phyloP scores from a whole-genome alignment of 2,797 vertebrate genomes.

The Chaetodon trifasciatus region DNA sequence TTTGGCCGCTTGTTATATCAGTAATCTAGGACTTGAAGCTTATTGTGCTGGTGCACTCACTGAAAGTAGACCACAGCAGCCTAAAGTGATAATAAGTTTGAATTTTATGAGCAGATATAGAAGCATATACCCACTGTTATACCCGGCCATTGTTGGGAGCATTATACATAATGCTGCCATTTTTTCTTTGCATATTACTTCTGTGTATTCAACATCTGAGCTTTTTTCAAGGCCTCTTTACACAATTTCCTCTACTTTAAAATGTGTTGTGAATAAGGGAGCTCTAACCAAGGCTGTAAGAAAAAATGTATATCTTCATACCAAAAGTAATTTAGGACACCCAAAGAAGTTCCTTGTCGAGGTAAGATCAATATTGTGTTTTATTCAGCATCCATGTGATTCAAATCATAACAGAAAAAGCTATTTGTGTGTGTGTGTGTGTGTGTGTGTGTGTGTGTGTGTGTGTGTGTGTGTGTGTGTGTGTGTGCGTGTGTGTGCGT shows the following conservation, averaged over 20 bases:
- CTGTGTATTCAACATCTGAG: not conserved
- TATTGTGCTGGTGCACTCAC: not conserved
- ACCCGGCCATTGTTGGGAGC: not conserved
- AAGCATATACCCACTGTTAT: slow-evolving; percentile 6
- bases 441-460: too few relatives aligned
- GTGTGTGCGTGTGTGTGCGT: too few relatives aligned
- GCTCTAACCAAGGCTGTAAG: not conserved
- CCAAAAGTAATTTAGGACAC: not conserved
- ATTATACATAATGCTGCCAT: not conserved
- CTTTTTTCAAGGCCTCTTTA: not conserved
- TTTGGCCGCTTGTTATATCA: not conserved
- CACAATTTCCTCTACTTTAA: not conserved
- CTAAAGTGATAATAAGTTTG: slow-evolving; percentile 2
- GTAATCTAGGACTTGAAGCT: not conserved
- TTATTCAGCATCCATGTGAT: not conserved
- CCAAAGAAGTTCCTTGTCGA: not conserved
- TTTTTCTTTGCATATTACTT: not conserved
- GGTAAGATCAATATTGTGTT: not conserved
- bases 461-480: too few relatives aligned
- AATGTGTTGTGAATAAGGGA: not conserved
- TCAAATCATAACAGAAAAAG: not conserved
- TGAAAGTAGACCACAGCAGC: not conserved
- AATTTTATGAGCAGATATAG: slow-evolving; percentile 3
- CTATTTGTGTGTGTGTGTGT: not conserved
- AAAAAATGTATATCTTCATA: not conserved